These are phyloP conservation scores for Salmo trutta DNA, from an alignment of 2,797 vertebrate genomes.

Conservation along the genomic window DNA sequence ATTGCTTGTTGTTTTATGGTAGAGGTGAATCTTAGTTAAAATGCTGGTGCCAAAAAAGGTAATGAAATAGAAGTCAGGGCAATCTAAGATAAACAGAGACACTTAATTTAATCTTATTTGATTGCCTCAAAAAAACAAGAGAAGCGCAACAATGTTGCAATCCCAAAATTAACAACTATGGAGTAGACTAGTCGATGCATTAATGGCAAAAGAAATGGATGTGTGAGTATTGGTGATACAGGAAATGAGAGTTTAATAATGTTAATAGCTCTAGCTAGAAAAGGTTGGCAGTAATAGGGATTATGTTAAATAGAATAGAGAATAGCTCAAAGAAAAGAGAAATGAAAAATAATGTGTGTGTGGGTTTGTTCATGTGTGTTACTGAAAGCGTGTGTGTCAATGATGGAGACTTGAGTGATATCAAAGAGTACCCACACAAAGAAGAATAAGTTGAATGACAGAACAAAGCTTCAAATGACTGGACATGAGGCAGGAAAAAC, in stretches of 20 bases:
- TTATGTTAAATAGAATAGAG: slow-evolving; percentile 1
- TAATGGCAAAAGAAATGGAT: neutral
- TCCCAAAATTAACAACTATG: neutral
- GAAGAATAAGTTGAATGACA: too few species aligned
- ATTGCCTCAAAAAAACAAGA: neutral
- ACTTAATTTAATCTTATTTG: neutral
- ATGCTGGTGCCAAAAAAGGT: neutral
- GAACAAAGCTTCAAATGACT: neutral
- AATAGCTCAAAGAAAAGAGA: slow-evolving; percentile 1
- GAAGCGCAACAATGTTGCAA: neutral
- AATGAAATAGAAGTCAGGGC: neutral
- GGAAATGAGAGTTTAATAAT: neutral
- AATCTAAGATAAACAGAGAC: neutral
- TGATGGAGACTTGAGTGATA: neutral
- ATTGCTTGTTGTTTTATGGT: neutral
- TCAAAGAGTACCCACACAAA: neutral
- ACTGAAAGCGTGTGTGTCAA: neutral
- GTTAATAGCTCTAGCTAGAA: neutral
- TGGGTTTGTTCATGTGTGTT: neutral
- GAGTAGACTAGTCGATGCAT: neutral
- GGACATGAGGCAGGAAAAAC: neutral
- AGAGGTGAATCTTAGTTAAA: neutral
- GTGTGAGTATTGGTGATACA: neutral
- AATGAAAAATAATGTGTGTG: neutral
- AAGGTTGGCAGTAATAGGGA: neutral